A percentile compares a stretch with the other conserved stretches of the same genome.
These are phyloP conservation scores for Anarhynchus alexandrinus DNA, from an alignment of 2,113 vertebrate species.

Conservation along the genomic window DNA sequence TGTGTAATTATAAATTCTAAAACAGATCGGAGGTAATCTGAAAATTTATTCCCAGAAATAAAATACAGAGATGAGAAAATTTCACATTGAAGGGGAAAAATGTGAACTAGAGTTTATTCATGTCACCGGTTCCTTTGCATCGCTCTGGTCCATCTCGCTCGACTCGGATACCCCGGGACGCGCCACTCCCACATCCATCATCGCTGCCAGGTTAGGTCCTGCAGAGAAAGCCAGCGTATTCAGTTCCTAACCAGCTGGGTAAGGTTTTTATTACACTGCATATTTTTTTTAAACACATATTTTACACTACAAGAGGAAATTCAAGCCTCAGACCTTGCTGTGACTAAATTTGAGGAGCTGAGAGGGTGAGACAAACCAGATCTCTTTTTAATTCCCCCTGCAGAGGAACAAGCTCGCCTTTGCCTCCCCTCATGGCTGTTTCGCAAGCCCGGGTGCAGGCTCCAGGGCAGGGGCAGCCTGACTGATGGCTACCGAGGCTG, in stretches of 20 bases:
- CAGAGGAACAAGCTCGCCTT: neutral
- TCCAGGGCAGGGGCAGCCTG: neutral
- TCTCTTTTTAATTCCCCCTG: neutral
- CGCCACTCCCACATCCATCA: accelerated
- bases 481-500: neutral
- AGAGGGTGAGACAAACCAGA: neutral
- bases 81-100: neutral
- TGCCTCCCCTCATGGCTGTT: neutral
- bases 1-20: neutral
- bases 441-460: neutral
- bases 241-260: neutral
- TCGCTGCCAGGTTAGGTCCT: accelerated
- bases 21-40: neutral
- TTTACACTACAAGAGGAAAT: neutral
- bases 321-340: neutral
- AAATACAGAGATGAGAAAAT: neutral
- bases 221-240: neutral
- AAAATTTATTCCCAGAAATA: neutral
- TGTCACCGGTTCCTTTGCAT: neutral
- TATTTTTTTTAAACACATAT: neutral
- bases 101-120: neutral
- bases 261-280: neutral
- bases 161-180: accelerated
- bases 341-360: neutral
- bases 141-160: accelerated